Percentiles rank a stretch among this genome's conserved stretches.
Conservation (phyloP, 1,140 invertebrate genomes). For the Planococcus citri region DNA sequence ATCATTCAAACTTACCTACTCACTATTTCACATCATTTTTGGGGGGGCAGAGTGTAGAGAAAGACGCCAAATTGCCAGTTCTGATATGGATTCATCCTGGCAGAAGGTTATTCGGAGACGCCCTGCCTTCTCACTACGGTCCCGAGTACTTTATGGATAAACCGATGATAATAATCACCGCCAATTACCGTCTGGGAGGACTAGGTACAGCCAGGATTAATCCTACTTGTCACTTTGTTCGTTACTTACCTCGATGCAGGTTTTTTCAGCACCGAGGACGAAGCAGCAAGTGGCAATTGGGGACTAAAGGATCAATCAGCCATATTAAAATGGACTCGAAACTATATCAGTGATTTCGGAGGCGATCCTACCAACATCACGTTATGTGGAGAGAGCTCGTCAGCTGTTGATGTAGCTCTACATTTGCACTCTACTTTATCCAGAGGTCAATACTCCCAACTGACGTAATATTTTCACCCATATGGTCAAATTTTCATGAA, state of each 20-base stretch:
- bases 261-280: slow-evolving; percentile 26
- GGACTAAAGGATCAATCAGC: slow-evolving; percentile 26
- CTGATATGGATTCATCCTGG: slow-evolving; percentile 45
- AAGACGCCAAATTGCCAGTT: slow-evolving; percentile 30
- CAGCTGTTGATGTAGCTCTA: slow-evolving; percentile 25
- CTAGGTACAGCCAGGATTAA: slow-evolving; percentile 38
- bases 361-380: slow-evolving; percentile 24
- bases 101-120: slow-evolving; percentile 42
- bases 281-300: slow-evolving; percentile 24
- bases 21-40: no score
- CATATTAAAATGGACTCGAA: slow-evolving; percentile 26
- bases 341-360: slow-evolving; percentile 25
- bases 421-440: slow-evolving; percentile 25
- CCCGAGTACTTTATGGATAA: slow-evolving; percentile 43
- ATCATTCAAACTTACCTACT: no score
- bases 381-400: slow-evolving; percentile 23
- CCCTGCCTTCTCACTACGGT: slow-evolving; percentile 35
- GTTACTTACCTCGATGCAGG: slow-evolving; percentile 8
- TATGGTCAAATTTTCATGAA: no score
- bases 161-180: slow-evolving; percentile 45
- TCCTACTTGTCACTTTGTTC: no score
- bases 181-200: slow-evolving; percentile 48
- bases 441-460: slow-evolving; percentile 22
- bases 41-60: neutral
- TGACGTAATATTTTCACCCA: no score